Base-by-base conservation (phyloP, 2,888 invertebrate genomes). In the Torymus texanus region DNA sequence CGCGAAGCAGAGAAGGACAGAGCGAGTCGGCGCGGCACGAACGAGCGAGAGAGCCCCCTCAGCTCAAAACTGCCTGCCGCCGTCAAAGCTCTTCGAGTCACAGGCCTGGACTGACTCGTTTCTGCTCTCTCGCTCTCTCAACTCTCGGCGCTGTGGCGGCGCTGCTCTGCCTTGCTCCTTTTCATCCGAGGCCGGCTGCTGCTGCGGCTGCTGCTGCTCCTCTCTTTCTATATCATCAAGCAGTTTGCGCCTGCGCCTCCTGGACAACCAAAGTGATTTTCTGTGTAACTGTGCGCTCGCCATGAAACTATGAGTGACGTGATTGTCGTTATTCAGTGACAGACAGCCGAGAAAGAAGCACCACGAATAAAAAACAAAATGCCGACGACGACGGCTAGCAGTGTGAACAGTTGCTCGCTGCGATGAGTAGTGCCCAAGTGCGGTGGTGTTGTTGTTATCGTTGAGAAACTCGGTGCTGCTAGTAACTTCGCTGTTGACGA, bases 31-130 rank as follows among this genome's bases (percentile, higher is more conserved):
- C 8, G 41, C 41, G 41, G 41, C 41, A 8, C 41, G 8, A 41
- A 82, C 81, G 75, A 82, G 77, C 83, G 29, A 56, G 56, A 62
- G 63, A 83, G 83, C 90, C 89, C 24, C 82, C 90, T 90, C 63
- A 91, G 90, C 62, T 59, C 71, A 59, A 67, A 72, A 58, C 65
- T 71, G 51, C 65, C 56, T 12, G 51, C 55, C 51, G 61, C 59
- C 76, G 76, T 91, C 84, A 92, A 91, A 88, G 91, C 92, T 84
- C 91, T 91, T 86, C 87, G 87, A 89, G 89, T 89, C 87, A 84
- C 88, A 87, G 82, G 85, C 88, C 87, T 86, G 88, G 83, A 85
- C 88, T 86, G 88, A 86, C 79, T 73, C 71, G 41, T 21, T 3
- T 18, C n/a, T 29, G 41, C 55, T 50, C 66, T 51, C 55, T 61